Evolutionary conservation across 2,888 invertebrate species (phyloP).

Genomic region (Clistopyga incitator): DNA sequence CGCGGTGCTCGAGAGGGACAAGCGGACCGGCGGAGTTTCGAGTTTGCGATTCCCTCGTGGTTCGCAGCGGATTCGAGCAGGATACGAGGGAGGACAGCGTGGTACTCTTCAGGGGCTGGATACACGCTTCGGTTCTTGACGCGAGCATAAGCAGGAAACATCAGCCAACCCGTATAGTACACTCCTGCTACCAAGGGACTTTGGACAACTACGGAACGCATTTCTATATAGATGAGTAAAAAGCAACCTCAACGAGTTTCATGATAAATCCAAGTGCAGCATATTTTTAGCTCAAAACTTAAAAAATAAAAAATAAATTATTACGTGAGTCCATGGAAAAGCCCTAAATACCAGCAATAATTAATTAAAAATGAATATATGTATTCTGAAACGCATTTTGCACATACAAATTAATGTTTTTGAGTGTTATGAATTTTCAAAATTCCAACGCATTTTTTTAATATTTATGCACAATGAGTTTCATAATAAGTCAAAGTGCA

Average conservation of each 20-base stretch:
- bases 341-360: too few species aligned
- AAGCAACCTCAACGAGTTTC: not conserved
- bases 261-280: too few species aligned
- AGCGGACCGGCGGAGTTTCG: conserved; percentile 26
- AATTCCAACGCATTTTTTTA: too few species aligned
- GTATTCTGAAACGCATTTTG: too few species aligned
- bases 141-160: conserved; percentile 50
- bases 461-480: too few species aligned
- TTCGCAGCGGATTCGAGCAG: conserved; percentile 51
- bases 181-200: conserved; percentile 37
- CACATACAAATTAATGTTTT: too few species aligned
- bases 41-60: conserved; percentile 62
- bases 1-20: conserved; percentile 60
- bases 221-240: not conserved
- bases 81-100: conserved; percentile 33
- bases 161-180: conserved; percentile 18
- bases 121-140: conserved; percentile 35
- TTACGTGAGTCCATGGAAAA: not conserved
- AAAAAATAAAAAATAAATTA: too few species aligned
- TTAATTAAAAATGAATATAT: too few species aligned
- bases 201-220: conserved; percentile 45
- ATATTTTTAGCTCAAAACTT: too few species aligned
- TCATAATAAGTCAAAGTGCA: too few species aligned
- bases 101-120: conserved; percentile 44
- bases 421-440: too few species aligned